These are phyloP conservation scores for Lepeophtheirus nordmannii DNA, from an alignment of 2,888 invertebrate genomes.

Conservation along the genomic window DNA sequence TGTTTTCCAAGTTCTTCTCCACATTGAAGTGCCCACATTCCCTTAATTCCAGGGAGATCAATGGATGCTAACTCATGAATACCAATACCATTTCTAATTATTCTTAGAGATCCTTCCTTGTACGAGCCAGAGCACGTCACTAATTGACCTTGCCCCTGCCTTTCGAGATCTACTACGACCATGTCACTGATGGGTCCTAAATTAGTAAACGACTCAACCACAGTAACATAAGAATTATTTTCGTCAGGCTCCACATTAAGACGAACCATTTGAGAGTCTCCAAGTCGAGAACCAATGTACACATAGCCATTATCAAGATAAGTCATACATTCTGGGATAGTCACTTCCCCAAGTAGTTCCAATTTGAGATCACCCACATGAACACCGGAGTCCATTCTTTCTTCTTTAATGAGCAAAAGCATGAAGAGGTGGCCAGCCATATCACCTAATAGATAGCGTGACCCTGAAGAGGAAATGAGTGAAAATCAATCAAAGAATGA, in stretches of 20 bases:
- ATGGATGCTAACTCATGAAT: conserved; percentile 96
- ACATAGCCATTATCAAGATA: conserved; percentile 96
- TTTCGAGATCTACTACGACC: conserved; percentile 89
- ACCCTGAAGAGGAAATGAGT: conserved; percentile 29
- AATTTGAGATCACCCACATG: conserved; percentile 82
- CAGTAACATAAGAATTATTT: conserved; percentile 69
- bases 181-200: conserved; percentile 94
- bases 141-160: conserved; percentile 91
- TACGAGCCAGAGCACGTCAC: conserved; percentile 92
- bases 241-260: conserved; percentile 70
- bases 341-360: conserved; percentile 56
- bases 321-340: conserved; percentile 86
- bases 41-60: conserved; percentile 84
- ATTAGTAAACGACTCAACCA: conserved; percentile 92
- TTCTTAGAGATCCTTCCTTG: conserved; percentile 90
- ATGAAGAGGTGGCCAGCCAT: conserved; percentile 87
- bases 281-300: conserved; percentile 71
- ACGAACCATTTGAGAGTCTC: conserved; percentile 87
- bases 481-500: neutral
- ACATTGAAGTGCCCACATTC: conserved; percentile 68
- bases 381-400: conserved; percentile 52
- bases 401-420: conserved; percentile 74
- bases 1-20: conserved; percentile 39
- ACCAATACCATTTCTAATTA: conserved; percentile 95
- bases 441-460: conserved; percentile 80